Base-by-base conservation (phyloP, 2,113 vertebrate genomes). In the Petaurus breviceps region DNA sequence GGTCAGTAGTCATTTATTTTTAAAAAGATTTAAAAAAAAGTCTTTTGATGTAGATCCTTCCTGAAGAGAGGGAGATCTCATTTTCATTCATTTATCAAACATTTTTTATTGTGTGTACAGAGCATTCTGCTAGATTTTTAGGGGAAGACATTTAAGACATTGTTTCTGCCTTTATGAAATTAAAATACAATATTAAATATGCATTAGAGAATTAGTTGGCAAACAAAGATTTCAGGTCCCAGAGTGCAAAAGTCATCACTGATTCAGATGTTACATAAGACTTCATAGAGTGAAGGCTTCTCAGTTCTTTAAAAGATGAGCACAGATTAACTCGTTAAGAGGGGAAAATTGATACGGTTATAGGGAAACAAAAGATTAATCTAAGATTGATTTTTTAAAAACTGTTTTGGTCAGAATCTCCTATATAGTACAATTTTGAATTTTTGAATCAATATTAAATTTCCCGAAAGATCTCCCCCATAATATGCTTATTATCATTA, bases 21-120 rank as follows among this genome's bases (percentile, higher is more conserved):
- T 2, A 53, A 25, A 92, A 90, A 96, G 92, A 51, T 93, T 93
- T 92, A 55, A 24, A 93, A 92, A 96, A 95, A 51, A 11, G 31
- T 49, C 93, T 77, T 94, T 93, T 16, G 57, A 37, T 37, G 52
- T 6, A 92, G 52, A 91, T 10, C 95, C n/a, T 54, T 96, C 91
- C 93, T 90, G 57, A 31, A 94, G 26, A 37, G 90, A 92, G 91
- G 90, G 31, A 54, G 84, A 46, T 51, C 89, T 8, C 19, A 23
- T 96, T 90, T 43, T 84, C 37, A 84, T 84, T 84, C n/a, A n/a
- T 4, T 43, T 84, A 2, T 84, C 37, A 84, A 84, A 43, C 68
- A 84, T 61, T 61, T 61, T 2, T 84, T 84, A 84, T 43, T 84
- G 37, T 84, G 37, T 84, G 16, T 43, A n/a, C n/a, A 43, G 68